These are phyloP conservation scores for Coracopsis vasa DNA, from an alignment of 2,113 vertebrate genomes.

Conservation along the genomic window DNA sequence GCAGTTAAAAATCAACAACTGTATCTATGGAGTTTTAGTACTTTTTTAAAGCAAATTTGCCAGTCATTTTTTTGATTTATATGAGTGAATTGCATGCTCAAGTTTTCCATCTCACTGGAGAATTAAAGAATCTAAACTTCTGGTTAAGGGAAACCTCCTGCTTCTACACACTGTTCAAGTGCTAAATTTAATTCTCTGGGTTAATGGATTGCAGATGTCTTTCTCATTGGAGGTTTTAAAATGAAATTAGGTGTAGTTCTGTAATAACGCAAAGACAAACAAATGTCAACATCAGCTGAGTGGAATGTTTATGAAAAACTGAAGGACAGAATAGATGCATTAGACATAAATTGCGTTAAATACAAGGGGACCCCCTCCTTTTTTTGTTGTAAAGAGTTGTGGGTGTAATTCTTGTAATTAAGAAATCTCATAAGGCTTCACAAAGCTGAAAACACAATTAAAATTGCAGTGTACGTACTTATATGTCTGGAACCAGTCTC, in stretches of 20 bases:
- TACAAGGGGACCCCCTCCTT: neutral
- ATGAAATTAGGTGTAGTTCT: conserved; percentile 64
- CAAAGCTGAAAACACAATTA: neutral
- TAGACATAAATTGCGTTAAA: neutral
- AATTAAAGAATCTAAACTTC: conserved; percentile 69
- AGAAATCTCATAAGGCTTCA: neutral
- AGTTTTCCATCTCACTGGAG: conserved; percentile 62
- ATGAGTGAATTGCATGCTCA: conserved; percentile 20
- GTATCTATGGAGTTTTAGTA: neutral
- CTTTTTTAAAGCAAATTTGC: conserved; percentile 19
- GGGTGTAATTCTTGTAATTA: neutral
- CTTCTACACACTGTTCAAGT: conserved; percentile 56
- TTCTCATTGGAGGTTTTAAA: conserved; percentile 61
- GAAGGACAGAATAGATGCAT: conserved; percentile 20
- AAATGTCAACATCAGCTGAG: conserved; percentile 56
- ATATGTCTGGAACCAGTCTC: neutral
- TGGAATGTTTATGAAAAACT: conserved; percentile 34
- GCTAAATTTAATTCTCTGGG: conserved; percentile 69
- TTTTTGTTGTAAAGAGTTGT: neutral
- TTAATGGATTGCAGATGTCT: conserved; percentile 69
- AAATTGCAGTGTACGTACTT: neutral
- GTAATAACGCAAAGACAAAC: conserved; percentile 57
- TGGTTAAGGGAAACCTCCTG: conserved; percentile 63
- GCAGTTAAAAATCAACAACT: conserved; percentile 17
- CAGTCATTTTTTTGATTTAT: conserved; percentile 42